phyloP scores from a whole-genome alignment of 2,888 invertebrate genomes.

The Zaprionus obscuricornis region DNA sequence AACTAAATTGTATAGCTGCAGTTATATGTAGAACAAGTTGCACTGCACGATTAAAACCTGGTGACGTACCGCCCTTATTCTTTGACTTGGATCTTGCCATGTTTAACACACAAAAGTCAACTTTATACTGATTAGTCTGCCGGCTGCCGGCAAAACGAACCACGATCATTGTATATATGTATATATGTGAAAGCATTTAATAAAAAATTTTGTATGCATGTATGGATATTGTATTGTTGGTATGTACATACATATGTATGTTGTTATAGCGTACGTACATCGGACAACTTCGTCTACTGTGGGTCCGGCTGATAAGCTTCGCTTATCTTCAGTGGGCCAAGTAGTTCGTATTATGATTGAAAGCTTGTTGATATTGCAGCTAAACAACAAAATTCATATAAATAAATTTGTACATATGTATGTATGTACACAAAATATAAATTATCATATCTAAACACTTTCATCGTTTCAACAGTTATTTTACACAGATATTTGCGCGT shows the following conservation, averaged over 20 bases:
- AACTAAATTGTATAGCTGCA: conserved; percentile 87
- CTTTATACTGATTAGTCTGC: conserved; percentile 63
- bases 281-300: neutral
- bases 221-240: too few relatives aligned
- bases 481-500: too few relatives aligned
- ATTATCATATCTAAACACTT: too few relatives aligned
- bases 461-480: too few relatives aligned
- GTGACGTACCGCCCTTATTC: conserved; percentile 60
- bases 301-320: conserved; percentile 36
- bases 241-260: neutral
- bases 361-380: conserved; percentile 19
- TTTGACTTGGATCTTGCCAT: conserved; percentile 61
- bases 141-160: conserved; percentile 3
- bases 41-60: conserved; percentile 72
- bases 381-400: neutral
- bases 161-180: neutral
- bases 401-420: neutral
- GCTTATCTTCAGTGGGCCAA: conserved; percentile 44
- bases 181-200: conserved; percentile 12
- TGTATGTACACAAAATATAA: too few relatives aligned
- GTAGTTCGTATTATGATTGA: conserved; percentile 18
- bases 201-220: conserved; percentile 3
- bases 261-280: neutral
- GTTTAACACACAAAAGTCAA: conserved; percentile 47
- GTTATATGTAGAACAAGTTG: conserved; percentile 84